Evolutionary conservation across 2,113 vertebrate species (phyloP).

Genomic region (Tauraco erythrolophus): DNA sequence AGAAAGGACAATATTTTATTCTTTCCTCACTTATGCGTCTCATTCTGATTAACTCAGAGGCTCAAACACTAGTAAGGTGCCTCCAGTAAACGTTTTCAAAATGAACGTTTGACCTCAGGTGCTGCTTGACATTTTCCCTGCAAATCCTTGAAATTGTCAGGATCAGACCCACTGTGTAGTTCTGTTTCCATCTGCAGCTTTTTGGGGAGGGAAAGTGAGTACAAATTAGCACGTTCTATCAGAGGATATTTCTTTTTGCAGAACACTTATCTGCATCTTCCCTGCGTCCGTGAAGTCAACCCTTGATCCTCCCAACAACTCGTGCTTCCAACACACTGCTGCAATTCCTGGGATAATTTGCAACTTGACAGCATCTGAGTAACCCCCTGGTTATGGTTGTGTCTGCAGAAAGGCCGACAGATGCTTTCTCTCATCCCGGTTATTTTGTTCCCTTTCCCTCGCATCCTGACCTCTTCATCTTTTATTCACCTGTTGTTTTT

Average conservation of each 20-base stretch:
- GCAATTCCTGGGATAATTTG: not conserved
- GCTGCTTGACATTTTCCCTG: not conserved
- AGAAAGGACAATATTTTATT: not conserved
- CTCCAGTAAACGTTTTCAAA: not conserved
- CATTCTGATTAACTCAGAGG: not conserved
- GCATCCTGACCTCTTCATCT: not conserved
- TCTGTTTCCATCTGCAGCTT: not conserved
- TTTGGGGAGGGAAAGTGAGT: not conserved
- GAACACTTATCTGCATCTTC: not conserved
- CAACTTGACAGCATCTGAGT: not conserved
- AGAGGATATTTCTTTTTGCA: not conserved
- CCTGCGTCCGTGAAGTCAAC: not conserved
- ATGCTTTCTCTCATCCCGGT: fast-evolving
- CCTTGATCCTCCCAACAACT: not conserved
- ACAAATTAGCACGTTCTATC: not conserved
- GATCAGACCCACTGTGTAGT: not conserved
- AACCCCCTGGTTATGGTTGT: not conserved
- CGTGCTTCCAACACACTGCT: not conserved
- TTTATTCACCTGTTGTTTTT: not conserved
- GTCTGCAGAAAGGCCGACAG: not conserved
- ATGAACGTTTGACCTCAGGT: not conserved
- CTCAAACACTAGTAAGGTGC: not conserved
- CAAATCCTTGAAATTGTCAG: not conserved
- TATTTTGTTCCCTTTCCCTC: not conserved
- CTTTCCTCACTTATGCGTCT: fast-evolving